Conservation (phyloP, 2,797 vertebrate species). For the Dendrocincla tyrannina region DNA sequence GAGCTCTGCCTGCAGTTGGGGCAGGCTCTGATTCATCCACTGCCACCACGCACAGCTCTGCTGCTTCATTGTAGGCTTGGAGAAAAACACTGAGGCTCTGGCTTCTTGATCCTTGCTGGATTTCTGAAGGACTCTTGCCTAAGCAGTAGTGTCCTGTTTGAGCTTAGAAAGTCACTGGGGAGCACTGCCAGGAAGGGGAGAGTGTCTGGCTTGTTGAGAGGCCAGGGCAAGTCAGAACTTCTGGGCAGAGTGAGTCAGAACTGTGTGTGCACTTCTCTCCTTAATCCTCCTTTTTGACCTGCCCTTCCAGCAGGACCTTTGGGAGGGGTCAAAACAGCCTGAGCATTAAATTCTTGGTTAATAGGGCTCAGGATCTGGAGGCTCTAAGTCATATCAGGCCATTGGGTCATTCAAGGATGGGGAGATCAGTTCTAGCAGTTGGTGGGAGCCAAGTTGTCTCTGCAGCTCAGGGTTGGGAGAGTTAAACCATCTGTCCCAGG, state of each 20-base stretch:
- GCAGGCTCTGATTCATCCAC: background rate
- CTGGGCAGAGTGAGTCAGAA: slow-evolving; percentile 42
- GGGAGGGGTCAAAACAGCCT: background rate
- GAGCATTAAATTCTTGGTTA: background rate
- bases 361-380: background rate
- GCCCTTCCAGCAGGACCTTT: background rate
- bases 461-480: background rate
- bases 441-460: background rate
- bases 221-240: slow-evolving; percentile 40
- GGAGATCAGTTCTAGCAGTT: background rate
- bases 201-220: background rate
- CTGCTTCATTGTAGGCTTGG: background rate
- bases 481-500: background rate
- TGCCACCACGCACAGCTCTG: background rate
- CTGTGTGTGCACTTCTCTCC: background rate
- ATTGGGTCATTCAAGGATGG: background rate
- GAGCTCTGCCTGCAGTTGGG: slow-evolving; percentile 1
- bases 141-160: background rate
- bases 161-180: slow-evolving; percentile 2
- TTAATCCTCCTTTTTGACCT: slow-evolving; percentile 31
- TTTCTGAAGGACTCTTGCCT: background rate
- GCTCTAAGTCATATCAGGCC: background rate
- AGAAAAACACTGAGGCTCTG: background rate
- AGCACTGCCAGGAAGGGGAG: background rate
- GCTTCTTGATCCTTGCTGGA: background rate